A percentile compares a stretch with the other conserved stretches of the same genome.
phyloP scores from a whole-genome alignment of 2,113 vertebrate genomes.

The Aleadryas rufinucha region DNA sequence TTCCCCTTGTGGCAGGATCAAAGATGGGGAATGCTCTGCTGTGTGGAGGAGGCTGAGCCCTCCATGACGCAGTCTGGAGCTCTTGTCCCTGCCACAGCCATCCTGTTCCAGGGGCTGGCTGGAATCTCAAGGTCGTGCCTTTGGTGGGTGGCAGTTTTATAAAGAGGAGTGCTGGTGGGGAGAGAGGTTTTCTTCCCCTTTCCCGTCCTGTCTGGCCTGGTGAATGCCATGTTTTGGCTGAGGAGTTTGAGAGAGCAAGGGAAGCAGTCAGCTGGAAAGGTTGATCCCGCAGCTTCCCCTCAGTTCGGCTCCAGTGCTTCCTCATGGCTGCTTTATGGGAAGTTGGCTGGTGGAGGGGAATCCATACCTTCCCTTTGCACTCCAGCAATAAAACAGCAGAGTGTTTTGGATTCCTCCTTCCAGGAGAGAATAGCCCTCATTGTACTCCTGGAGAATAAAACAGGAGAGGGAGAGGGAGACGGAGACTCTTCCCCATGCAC shows the following conservation, averaged over 20 bases:
- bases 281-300: not conserved
- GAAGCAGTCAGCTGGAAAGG: not conserved
- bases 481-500: not conserved
- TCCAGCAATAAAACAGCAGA: not conserved
- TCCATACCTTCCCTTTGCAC: not conserved
- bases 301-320: slow-evolving; percentile 13
- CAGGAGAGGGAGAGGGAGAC: not conserved
- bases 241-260: not conserved
- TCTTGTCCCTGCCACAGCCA: not conserved
- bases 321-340: slow-evolving; percentile 1
- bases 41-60: not conserved
- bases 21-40: not conserved
- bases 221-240: not conserved
- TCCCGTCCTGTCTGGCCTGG: not conserved
- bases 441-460: not conserved
- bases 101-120: not conserved
- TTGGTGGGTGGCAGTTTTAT: not conserved
- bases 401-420: not conserved
- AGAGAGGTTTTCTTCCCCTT: not conserved
- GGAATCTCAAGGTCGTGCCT: not conserved
- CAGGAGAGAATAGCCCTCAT: not conserved
- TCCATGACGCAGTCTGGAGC: not conserved
- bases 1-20: not conserved
- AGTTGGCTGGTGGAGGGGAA: not conserved
- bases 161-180: not conserved